Evolutionary conservation across 2,113 vertebrate genomes (phyloP).

Genomic region (Athene cunicularia): DNA sequence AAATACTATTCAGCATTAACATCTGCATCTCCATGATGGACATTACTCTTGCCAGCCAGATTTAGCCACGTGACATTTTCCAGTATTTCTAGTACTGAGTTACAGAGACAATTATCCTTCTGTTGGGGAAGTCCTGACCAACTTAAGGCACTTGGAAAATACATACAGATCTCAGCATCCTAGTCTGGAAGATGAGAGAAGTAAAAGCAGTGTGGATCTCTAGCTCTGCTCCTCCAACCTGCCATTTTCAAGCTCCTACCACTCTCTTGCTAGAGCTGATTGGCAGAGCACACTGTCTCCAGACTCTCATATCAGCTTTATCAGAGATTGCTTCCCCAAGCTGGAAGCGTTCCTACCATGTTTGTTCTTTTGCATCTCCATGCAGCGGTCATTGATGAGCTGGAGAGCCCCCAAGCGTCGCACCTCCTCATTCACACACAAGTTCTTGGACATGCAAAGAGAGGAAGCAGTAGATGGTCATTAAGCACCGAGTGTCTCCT

Average conservation of each 20-base stretch:
- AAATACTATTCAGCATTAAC: background rate
- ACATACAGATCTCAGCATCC: background rate
- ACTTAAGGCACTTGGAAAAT: background rate
- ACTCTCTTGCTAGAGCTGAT: background rate
- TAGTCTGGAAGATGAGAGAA: background rate
- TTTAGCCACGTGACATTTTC: background rate
- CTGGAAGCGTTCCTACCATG: slow-evolving; percentile 71
- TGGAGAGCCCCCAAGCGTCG: slow-evolving; percentile 81
- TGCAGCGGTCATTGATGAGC: slow-evolving; percentile 92
- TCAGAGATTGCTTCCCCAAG: background rate
- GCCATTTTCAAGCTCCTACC: background rate
- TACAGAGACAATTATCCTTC: background rate
- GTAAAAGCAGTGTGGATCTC: background rate
- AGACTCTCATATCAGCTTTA: background rate
- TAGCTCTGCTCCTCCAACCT: background rate
- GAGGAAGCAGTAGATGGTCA: background rate
- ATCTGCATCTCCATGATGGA: background rate
- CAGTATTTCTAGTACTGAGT: background rate
- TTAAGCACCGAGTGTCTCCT: background rate
- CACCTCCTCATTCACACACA: slow-evolving; percentile 93
- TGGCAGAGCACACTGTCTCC: background rate
- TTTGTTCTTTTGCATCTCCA: slow-evolving; percentile 94
- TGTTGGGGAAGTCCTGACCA: background rate
- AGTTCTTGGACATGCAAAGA: slow-evolving; percentile 76
- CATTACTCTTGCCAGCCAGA: background rate